Evolutionary conservation across 1,140 invertebrate genomes (phyloP).

Genomic region (Papilio polytes): DNA sequence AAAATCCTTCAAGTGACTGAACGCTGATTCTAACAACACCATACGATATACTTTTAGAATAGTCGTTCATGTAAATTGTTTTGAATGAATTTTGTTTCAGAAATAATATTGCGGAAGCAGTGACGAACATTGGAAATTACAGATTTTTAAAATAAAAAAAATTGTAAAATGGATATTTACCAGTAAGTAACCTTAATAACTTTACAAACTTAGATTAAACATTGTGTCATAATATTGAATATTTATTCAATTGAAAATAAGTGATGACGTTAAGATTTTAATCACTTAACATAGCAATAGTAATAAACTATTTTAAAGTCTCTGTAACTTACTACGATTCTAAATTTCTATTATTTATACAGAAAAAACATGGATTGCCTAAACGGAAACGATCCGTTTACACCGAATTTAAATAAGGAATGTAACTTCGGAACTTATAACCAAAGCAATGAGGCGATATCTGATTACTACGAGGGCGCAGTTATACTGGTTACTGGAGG

Average conservation of each 20-base stretch:
- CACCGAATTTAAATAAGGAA: slow-evolving; percentile 61
- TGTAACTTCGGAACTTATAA: slow-evolving; percentile 40
- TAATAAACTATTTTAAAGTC: not conserved
- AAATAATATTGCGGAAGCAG: slow-evolving; percentile 58
- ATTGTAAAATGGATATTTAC: slow-evolving; percentile 47
- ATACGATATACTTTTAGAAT: too few species aligned
- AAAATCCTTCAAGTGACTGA: too few species aligned
- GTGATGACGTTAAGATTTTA: too few species aligned
- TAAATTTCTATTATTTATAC: not conserved
- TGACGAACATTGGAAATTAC: slow-evolving; percentile 42
- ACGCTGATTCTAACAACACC: too few species aligned
- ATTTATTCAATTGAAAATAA: too few species aligned
- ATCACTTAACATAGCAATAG: too few species aligned
- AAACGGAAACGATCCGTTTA: slow-evolving; percentile 63
- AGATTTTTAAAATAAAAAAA: slow-evolving; percentile 41
- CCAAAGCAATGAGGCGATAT: slow-evolving; percentile 57
- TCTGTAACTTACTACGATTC: not conserved
- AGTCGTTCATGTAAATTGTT: too few species aligned
- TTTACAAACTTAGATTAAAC: too few species aligned
- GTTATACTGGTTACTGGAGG: slow-evolving; percentile 87
- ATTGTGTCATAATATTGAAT: too few species aligned
- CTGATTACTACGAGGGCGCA: slow-evolving; percentile 69
- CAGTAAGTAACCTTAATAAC: slow-evolving; percentile 43
- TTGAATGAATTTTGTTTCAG: slow-evolving; percentile 47
- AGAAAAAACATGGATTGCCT: slow-evolving; percentile 60